Evolutionary conservation across 2,888 invertebrate species (phyloP).

Genomic region (Caenorhabditis sulstoni): DNA sequence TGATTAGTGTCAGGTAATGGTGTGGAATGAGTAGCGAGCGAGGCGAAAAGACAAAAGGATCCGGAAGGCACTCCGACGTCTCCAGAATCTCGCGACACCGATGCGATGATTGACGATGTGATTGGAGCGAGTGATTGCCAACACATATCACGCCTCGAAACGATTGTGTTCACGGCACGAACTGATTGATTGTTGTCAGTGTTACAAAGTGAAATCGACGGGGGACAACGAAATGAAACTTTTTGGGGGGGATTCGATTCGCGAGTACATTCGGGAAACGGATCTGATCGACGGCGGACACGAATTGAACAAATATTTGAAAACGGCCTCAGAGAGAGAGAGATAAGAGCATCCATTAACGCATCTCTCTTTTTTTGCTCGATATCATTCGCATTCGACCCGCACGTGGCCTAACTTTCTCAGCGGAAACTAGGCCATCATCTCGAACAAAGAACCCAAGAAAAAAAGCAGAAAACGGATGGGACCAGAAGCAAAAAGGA

Average conservation of each 20-base stretch:
- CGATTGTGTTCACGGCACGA: no score
- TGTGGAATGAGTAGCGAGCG: constrained; percentile 17
- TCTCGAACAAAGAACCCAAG: no score
- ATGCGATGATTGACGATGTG: constrained; percentile 25
- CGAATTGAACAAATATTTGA: constrained; percentile 55
- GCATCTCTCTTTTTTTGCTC: no score
- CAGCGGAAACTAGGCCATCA: no score
- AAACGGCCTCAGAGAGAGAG: not conserved
- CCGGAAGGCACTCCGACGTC: not conserved
- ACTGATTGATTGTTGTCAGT: constrained; percentile 26
- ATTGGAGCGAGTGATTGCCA: constrained; percentile 2
- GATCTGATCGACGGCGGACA: constrained; percentile 19
- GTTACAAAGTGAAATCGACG: not conserved
- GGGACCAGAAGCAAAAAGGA: no score
- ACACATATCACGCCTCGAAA: constrained; percentile 8
- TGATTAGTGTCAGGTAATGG: constrained; percentile 45
- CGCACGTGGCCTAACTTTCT: no score
- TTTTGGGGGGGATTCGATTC: no score
- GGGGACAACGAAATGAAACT: not conserved
- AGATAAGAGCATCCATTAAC: not conserved
- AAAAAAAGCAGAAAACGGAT: no score
- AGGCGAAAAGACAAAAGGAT: not conserved
- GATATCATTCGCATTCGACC: not conserved
- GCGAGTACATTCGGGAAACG: constrained; percentile 3
- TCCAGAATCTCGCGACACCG: constrained; percentile 2